Percentiles rank a stretch among this genome's conserved stretches.
Evolutionary conservation across 2,113 vertebrate genomes (phyloP).

Genomic region (Conger conger): DNA sequence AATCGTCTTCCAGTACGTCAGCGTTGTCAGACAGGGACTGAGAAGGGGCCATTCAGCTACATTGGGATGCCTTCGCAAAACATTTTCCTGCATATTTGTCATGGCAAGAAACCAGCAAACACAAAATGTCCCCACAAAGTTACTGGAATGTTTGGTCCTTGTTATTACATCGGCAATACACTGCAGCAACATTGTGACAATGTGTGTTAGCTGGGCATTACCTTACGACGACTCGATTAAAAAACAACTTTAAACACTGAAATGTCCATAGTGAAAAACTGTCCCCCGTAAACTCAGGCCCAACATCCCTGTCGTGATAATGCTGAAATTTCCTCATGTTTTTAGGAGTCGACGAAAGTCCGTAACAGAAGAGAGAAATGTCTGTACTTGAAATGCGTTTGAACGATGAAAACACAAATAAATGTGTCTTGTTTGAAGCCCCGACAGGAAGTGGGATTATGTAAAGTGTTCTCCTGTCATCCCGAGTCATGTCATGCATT

Average conservation of each 20-base stretch:
- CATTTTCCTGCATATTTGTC: neutral
- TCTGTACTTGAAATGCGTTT: neutral
- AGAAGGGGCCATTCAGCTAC: neutral
- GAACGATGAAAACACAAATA: neutral
- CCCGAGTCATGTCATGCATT: neutral
- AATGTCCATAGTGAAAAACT: neutral
- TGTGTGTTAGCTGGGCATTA: no score
- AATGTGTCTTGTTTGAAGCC: neutral
- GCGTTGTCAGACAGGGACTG: neutral
- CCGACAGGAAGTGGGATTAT: neutral
- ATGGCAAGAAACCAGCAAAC: neutral
- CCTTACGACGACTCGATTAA: neutral
- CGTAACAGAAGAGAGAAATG: neutral
- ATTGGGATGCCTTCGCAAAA: neutral
- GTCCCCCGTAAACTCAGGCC: neutral
- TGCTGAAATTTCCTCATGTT: neutral
- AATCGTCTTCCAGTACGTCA: neutral
- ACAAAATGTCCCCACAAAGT: neutral
- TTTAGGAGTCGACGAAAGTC: neutral
- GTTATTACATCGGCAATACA: no score
- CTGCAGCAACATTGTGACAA: no score
- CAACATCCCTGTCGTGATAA: neutral
- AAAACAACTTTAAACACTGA: conserved; percentile 5
- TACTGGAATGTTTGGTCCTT: no score
- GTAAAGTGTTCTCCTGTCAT: neutral